These are phyloP conservation scores for Polymixis flavicincta DNA, from an alignment of 2,888 invertebrate genomes.

Conservation along the genomic window DNA sequence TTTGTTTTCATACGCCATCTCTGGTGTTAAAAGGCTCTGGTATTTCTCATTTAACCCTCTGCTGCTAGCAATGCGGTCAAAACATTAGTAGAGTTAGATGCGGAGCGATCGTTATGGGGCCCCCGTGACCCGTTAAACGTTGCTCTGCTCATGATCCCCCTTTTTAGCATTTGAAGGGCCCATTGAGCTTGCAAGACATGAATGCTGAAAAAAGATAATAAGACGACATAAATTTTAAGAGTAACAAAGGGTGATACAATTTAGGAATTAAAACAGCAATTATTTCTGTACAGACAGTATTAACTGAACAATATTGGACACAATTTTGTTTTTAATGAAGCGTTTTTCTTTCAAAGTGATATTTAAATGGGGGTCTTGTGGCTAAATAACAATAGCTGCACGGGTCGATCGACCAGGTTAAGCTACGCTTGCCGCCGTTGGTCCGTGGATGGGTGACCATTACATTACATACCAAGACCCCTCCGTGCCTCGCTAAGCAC, in stretches of 20 bases:
- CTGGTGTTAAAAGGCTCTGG: constrained; percentile 62
- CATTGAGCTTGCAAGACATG: constrained; percentile 61
- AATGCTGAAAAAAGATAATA: constrained; percentile 63
- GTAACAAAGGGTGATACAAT: constrained; percentile 49
- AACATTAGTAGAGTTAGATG: constrained; percentile 67
- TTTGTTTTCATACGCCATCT: constrained; percentile 67
- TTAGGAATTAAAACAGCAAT: constrained; percentile 49
- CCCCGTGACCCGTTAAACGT: constrained; percentile 62
- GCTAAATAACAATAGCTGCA: too few relatives aligned
- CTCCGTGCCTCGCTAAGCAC: too few relatives aligned
- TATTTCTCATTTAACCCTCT: constrained; percentile 67
- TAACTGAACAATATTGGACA: constrained; percentile 20
- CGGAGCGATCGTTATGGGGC: constrained; percentile 62
- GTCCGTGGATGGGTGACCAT: too few relatives aligned
- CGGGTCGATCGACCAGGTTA: too few relatives aligned
- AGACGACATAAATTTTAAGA: constrained; percentile 55
- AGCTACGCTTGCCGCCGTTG: too few relatives aligned
- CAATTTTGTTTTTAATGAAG: constrained; percentile 20
- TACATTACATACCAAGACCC: too few relatives aligned
- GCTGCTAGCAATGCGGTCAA: constrained; percentile 59
- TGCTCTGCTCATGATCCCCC: constrained; percentile 44
- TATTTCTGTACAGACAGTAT: constrained; percentile 19
- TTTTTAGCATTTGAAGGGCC: constrained; percentile 64
- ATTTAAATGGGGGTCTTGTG: too few relatives aligned
- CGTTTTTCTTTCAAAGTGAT: not conserved